phyloP scores from a whole-genome alignment of 2,888 invertebrate genomes.

The Toxonevra muliebris region DNA sequence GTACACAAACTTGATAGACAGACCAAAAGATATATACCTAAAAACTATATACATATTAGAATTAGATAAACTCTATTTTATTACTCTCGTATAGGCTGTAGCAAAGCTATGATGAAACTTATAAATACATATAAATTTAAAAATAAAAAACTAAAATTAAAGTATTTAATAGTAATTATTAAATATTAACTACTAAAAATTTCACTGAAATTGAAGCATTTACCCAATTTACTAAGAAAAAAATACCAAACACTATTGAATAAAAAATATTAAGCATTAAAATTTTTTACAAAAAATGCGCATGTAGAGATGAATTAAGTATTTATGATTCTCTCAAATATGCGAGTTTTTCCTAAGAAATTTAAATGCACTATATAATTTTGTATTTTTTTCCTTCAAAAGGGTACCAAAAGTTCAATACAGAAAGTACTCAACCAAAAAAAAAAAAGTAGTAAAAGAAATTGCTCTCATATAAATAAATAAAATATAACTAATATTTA shows the following conservation, averaged over 20 bases:
- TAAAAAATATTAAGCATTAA: too few species aligned
- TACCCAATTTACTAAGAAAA: conserved; percentile 3
- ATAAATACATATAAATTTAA: conserved; percentile 2
- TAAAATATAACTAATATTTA: too few species aligned
- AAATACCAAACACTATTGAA: not conserved
- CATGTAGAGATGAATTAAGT: too few species aligned
- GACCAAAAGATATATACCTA: conserved; percentile 4
- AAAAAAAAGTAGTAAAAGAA: too few species aligned
- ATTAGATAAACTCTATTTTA: conserved; percentile 17
- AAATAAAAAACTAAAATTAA: conserved; percentile 1
- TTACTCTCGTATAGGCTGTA: conserved; percentile 29
- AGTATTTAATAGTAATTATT: conserved; percentile 25
- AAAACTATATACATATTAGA: not conserved
- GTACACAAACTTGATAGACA: not conserved
- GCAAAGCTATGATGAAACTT: conserved; percentile 16
- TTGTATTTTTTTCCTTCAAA: too few species aligned
- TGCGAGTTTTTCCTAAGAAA: too few species aligned
- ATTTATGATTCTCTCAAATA: too few species aligned
- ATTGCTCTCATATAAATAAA: too few species aligned
- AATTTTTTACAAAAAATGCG: too few species aligned
- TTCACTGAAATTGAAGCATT: conserved; percentile 23
- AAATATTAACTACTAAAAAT: conserved; percentile 3
- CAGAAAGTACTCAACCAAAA: too few species aligned
- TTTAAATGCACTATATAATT: too few species aligned
- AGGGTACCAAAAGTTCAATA: too few species aligned